These are phyloP conservation scores for Drosophila bipectinata DNA, from an alignment of 1,140 invertebrate genomes.

Conservation along the genomic window DNA sequence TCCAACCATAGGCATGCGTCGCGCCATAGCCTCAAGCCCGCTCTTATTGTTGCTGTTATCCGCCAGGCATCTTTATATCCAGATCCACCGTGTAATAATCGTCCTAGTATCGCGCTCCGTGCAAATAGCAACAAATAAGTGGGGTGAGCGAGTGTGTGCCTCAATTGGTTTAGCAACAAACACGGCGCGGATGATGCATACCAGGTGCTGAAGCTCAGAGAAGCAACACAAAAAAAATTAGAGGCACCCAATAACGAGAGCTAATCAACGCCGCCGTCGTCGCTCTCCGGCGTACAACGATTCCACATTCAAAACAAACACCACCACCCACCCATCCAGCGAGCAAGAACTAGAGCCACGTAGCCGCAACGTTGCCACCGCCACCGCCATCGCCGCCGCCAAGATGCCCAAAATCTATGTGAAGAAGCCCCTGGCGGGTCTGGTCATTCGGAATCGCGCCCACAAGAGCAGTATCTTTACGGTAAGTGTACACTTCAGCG, in stretches of 20 bases:
- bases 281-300: constrained; percentile 15
- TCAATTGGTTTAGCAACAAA: constrained; percentile 36
- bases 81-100: constrained; percentile 33
- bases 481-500: constrained; percentile 84
- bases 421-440: constrained; percentile 84
- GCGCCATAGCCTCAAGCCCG: constrained; percentile 1
- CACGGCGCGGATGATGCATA: constrained; percentile 50
- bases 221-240: constrained; percentile 27
- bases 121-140: constrained; percentile 7
- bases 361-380: constrained; percentile 56
- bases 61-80: constrained; percentile 17
- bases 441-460: constrained; percentile 89
- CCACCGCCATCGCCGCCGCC: constrained; percentile 3
- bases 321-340: neutral
- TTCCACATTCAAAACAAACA: constrained; percentile 27
- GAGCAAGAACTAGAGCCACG: constrained; percentile 40
- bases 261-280: constrained; percentile 23
- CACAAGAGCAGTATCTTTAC: constrained; percentile 90
- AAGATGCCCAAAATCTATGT: constrained; percentile 83
- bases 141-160: constrained; percentile 19
- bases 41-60: constrained; percentile 31
- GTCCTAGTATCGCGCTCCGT: constrained; percentile 12
- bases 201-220: constrained; percentile 36
- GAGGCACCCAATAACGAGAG: constrained; percentile 8
- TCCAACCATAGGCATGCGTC: constrained; percentile 32